Evolutionary conservation across 92 coral and sea anemone species (phyloP), one percentile per base, ranked within the genome.

Genomic region (Porites lobata): DNA sequence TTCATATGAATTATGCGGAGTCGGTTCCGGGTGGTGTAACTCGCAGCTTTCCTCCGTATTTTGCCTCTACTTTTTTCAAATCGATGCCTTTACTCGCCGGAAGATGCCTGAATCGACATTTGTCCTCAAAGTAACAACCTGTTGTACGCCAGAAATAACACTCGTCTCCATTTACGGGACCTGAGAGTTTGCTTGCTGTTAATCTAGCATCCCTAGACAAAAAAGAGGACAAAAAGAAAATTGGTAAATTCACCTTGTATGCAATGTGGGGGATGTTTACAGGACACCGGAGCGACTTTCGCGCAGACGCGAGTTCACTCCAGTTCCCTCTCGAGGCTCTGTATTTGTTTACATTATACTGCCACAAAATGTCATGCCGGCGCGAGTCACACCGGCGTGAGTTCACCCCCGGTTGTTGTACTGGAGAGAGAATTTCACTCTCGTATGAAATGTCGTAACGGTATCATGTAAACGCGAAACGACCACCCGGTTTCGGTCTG

Each of bases 101-200:
- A 24, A 94, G 19, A 69, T 98, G 99, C 63, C 80, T 84, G 82
- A 92, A 94, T 50, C 91, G 92, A 87, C 99, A 98, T 52, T 93
- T 94, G 62, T 98, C 98, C 0, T 92, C 99, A 85, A 94, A 98
- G 50, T 88, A 92, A 78, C 99, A 98, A 11, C 99, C 99, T 6
- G 99, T 96, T 0, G 99, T 98, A 19, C 99, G 92, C 99, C 99
- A 98, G 94, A 98, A 98, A 71, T 98, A 98, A 50, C 99, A 98
- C 84, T 98, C 99, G 68, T 94, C 96, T 13, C 99, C 99, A 51
- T 98, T 98, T 20, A 98, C 99, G 7, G 99, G 99, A 9, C 99
- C 99, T 0, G 96, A 85, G 43, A 92, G 76, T 67, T 96, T 96
- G 51, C 83, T 61, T 24, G 84, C 81, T 3, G 69, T 50, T 61